Evolutionary conservation across 2,113 vertebrate genomes (phyloP).

Genomic region (Meles meles): DNA sequence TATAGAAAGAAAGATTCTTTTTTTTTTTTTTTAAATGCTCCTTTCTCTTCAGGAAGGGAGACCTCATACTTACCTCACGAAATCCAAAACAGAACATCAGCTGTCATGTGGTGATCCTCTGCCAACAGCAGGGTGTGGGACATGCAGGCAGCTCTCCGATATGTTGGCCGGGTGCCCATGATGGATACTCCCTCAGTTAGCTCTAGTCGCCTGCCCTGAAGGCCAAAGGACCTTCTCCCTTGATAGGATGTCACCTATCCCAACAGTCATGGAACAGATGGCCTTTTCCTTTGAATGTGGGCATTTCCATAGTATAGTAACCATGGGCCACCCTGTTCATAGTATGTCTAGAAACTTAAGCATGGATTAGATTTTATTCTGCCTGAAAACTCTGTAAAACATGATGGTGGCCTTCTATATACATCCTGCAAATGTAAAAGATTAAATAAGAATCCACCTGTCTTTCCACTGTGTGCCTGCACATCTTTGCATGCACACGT

Average conservation of each 20-base stretch:
- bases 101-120: fast-evolving
- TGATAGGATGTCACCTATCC: neutral
- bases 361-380: neutral
- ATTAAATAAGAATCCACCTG: neutral
- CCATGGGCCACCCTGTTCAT: fast-evolving
- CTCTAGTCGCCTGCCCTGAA: fast-evolving
- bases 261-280: too few relatives aligned
- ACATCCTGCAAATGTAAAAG: neutral
- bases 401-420: too few relatives aligned
- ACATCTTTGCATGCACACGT: fast-evolving
- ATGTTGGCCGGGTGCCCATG: fast-evolving
- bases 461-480: neutral
- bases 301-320: fast-evolving
- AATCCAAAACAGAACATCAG: neutral
- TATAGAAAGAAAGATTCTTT: neutral
- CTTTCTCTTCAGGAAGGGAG: neutral
- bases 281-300: neutral
- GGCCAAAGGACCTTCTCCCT: neutral
- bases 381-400: neutral
- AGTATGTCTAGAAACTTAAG: neutral
- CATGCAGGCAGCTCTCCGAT: fast-evolving
- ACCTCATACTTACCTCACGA: neutral
- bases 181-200: fast-evolving
- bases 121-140: too few relatives aligned
- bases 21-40: neutral